Percentiles rank a stretch among this genome's conserved stretches.
These are phyloP conservation scores for Pseudochirops corinnae DNA, from an alignment of 2,797 vertebrate genomes.

Conservation along the genomic window DNA sequence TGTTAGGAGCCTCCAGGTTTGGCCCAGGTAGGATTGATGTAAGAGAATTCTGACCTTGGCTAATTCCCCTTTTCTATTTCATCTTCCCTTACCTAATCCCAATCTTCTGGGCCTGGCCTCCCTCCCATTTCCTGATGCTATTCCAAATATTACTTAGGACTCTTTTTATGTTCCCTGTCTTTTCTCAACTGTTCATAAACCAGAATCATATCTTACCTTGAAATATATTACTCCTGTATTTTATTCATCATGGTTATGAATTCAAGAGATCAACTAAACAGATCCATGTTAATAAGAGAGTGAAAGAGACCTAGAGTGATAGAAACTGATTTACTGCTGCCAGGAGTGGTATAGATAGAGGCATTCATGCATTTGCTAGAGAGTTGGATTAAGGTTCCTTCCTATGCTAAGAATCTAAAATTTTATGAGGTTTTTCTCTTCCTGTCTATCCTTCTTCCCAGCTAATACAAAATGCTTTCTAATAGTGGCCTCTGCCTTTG, in stretches of 20 bases:
- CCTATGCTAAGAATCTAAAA: background rate
- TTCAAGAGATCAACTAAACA: background rate
- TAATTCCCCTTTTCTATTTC: background rate
- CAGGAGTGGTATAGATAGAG: background rate
- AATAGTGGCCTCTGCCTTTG: background rate
- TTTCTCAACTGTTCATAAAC: background rate
- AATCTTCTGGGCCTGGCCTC: background rate
- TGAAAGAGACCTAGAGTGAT: background rate
- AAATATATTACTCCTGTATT: background rate
- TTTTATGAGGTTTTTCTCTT: background rate
- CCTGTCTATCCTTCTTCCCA: background rate
- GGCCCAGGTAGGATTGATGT: slow-evolving; percentile 16
- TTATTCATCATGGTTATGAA: background rate
- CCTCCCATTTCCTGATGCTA: background rate
- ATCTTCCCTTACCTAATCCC: background rate
- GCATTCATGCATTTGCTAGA: background rate
- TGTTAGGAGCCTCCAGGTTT: background rate
- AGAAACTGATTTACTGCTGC: background rate
- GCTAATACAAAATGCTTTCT: background rate
- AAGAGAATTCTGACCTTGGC: slow-evolving; percentile 29
- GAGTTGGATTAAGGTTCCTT: background rate
- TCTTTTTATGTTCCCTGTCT: background rate
- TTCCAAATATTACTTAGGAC: too few species aligned
- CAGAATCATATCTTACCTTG: background rate
- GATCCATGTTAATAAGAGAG: background rate